Evolutionary conservation across 1,140 invertebrate genomes (phyloP), one percentile per base, ranked within the genome.

Genomic region (Drosophila kepulauana): DNA sequence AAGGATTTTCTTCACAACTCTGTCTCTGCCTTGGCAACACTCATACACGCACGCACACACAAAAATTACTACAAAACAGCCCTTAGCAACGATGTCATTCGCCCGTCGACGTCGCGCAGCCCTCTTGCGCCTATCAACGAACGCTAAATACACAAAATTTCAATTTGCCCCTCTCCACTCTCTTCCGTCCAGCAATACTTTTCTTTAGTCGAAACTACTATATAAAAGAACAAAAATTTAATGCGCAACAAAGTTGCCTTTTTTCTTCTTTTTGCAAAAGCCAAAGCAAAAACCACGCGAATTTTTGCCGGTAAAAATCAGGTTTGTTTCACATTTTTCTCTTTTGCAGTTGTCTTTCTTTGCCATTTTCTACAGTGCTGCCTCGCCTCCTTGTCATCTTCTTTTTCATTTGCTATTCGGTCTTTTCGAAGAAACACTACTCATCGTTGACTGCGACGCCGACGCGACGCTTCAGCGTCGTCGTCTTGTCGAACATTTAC

Each of bases 301-400:
- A 91, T 81, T 84, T 82, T 91, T 88, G 88, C 88, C 88, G 88
- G 87, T 81, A 84, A 91, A 91, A 91, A 91, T 91, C 88, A 79
- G 82, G 88, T 91, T 91, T 91, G 82, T 87, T 91, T 91, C 78
- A 81, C 68, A 81, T 89, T 81, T 78, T 81, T 68, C 66, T 68
- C 66, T 71, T 78, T 80, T 82, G 46, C 54, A 71, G 67, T 71
- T 61, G 67, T 71, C 68, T 75, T 70, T 58, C 70, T 62, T 63
- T 64, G 63, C 74, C 63, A 49, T 65, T 76, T 80, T 74, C 73
- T 67, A 73, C 65, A 68, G 56, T 57, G 66, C 66, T 69, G 49
- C 68, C 78, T 73, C 78, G 70, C 75, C 78, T 79, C 68, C 79
- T 86, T 79, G 62, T 38, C 49, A 41, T 81, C 81, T 72, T 78